Percentiles rank a stretch among this genome's conserved stretches.
Conservation (phyloP, 1,140 invertebrate genomes). For the Drosophila lowei region DNA sequence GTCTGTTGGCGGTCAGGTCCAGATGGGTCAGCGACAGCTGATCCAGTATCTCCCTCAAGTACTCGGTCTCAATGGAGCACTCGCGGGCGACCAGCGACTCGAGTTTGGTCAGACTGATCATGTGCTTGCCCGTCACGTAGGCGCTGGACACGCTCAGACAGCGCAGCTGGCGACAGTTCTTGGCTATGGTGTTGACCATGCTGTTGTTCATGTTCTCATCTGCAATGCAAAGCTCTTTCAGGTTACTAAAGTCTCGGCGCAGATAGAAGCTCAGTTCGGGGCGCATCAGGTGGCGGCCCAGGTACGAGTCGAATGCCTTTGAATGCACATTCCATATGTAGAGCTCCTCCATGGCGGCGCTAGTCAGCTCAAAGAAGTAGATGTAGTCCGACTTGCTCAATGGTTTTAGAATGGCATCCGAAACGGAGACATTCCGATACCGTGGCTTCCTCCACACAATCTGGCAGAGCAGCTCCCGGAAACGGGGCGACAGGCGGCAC, state of each 20-base stretch:
- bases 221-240: slow-evolving; percentile 58
- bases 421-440: slow-evolving; percentile 57
- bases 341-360: slow-evolving; percentile 58
- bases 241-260: slow-evolving; percentile 46
- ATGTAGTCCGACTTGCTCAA: slow-evolving; percentile 66
- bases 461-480: slow-evolving; percentile 49
- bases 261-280: slow-evolving; percentile 71
- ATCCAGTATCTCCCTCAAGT: slow-evolving; percentile 47
- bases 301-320: slow-evolving; percentile 63
- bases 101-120: slow-evolving; percentile 36
- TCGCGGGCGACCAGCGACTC: slow-evolving; percentile 51
- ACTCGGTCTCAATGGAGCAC: slow-evolving; percentile 56
- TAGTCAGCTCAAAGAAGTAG: slow-evolving; percentile 66
- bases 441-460: slow-evolving; percentile 62
- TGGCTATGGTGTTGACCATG: slow-evolving; percentile 62
- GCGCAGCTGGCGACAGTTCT: slow-evolving; percentile 45
- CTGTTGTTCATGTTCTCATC: slow-evolving; percentile 65
- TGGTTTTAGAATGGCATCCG: slow-evolving; percentile 49
- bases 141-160: slow-evolving; percentile 63
- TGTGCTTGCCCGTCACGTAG: slow-evolving; percentile 62
- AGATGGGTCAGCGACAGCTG: slow-evolving; percentile 47
- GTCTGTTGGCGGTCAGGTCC: slow-evolving; percentile 54
- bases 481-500: slow-evolving; percentile 49
- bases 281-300: slow-evolving; percentile 61
- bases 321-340: slow-evolving; percentile 63